phyloP scores from a whole-genome alignment of 1,140 invertebrate species.

The Amphibalanus amphitrite region DNA sequence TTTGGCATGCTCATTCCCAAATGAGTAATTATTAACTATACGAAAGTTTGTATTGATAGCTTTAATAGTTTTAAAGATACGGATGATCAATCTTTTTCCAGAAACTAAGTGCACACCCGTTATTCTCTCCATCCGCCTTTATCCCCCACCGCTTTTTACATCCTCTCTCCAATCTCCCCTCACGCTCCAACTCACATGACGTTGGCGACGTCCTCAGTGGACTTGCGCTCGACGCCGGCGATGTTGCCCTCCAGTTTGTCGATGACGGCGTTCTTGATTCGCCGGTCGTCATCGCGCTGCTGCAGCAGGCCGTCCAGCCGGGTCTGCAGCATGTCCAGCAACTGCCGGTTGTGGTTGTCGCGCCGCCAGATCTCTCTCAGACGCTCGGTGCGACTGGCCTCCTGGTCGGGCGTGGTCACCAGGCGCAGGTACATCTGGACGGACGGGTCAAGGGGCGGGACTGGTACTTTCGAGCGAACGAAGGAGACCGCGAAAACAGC shows the following conservation, averaged over 20 bases:
- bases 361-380: not conserved
- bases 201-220: not conserved
- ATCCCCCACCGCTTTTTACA: too few species aligned
- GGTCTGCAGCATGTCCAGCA: not conserved
- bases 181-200: not conserved
- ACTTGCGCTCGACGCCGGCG: not conserved
- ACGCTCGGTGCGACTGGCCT: not conserved
- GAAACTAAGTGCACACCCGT: too few species aligned
- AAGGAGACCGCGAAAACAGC: not conserved
- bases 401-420: not conserved
- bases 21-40: too few species aligned
- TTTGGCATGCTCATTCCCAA: too few species aligned
- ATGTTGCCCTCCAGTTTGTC: not conserved
- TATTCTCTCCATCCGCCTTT: too few species aligned
- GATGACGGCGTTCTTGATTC: not conserved
- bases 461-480: not conserved
- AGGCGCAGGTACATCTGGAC: not conserved
- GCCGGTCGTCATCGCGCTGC: not conserved
- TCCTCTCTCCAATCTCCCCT: too few species aligned
- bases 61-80: too few species aligned
- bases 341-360: not conserved
- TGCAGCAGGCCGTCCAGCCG: not conserved
- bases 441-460: not conserved
- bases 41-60: too few species aligned
- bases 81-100: too few species aligned